Evolutionary conservation across 2,888 invertebrate species (phyloP), one percentile per base, ranked within the genome.

Genomic region (Agrotis exclamationis): DNA sequence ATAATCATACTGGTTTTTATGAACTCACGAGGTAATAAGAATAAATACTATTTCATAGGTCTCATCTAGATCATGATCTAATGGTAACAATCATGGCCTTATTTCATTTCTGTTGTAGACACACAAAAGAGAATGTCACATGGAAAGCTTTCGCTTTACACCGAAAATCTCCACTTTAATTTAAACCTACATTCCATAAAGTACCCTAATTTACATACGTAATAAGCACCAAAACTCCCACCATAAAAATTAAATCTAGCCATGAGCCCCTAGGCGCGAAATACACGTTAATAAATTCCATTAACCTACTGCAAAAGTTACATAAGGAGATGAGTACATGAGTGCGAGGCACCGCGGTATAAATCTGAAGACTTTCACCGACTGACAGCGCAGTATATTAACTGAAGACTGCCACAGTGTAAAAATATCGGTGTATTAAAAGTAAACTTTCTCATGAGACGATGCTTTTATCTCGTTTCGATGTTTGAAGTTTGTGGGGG

Each of bases 311-410:
- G 74, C 77, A 68, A 50, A 76, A 70, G 74, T 91, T 90, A 87
- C 86, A 84, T 89, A 91, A 92, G 89, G 91, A 39, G 39, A 90
- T 88, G 89, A 76, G 85, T 73, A 79, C 85, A 54, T 9, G n/a
- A 18, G 73, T 85, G 22, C 45, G 22, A 20, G 24, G 22, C 47
- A 80, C 84, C 83, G 84, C 87, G 71, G 85, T 85, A 87, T 91
- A 92, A 91, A 91, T 92, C 91, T 88, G 88, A 74, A 64, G 75
- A 90, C 92, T 92, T 92, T 92, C 92, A 88, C 92, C 80, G 82
- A 79, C 88, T 85, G 90, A 91, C 91, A 91, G 84, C 80, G 65
- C 79, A 83, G 82, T 87, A 90, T 90, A 91, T 90, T 90, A 90
- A 87, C 87, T 83, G 82, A 76, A 74, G 63, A 54, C 54, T 44